Evolutionary conservation across 2,888 invertebrate species (phyloP).

Genomic region (Megaustenia siamemsis): DNA sequence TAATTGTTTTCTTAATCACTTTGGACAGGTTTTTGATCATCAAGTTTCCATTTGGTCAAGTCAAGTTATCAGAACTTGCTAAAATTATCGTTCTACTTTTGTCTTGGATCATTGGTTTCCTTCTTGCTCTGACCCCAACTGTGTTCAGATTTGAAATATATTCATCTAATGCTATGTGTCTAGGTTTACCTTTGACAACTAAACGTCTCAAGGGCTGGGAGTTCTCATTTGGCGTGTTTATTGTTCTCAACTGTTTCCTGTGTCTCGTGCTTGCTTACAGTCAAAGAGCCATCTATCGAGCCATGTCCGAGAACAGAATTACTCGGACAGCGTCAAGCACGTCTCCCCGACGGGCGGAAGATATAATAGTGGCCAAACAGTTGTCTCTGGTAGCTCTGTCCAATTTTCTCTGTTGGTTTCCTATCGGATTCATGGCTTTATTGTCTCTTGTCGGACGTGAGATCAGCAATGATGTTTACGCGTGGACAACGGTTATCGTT

Average conservation of each 20-base stretch:
- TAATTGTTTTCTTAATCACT: constrained; percentile 83
- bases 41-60: constrained; percentile 82
- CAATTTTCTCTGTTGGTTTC: constrained; percentile 73
- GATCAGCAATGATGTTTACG: constrained; percentile 17
- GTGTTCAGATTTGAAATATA: no score
- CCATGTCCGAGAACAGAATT: background rate
- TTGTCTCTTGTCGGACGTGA: constrained; percentile 9
- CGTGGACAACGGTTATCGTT: constrained; percentile 31
- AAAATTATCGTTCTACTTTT: constrained; percentile 66
- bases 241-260: constrained; percentile 70
- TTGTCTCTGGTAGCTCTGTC: constrained; percentile 71
- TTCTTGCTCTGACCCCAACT: background rate
- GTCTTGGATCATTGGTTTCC: constrained; percentile 9
- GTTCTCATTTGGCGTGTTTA: constrained; percentile 58
- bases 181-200: background rate
- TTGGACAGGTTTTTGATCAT: constrained; percentile 84
- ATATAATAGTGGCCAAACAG: constrained; percentile 68
- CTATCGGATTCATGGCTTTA: constrained; percentile 51
- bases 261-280: constrained; percentile 73
- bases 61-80: constrained; percentile 1
- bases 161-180: constrained; percentile 7
- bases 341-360: constrained; percentile 47
- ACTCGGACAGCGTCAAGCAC: constrained; percentile 15
- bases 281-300: constrained; percentile 73
- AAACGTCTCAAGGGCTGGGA: background rate